Evolutionary conservation across 2,113 vertebrate genomes (phyloP).

Genomic region (Eurypyga helias): DNA sequence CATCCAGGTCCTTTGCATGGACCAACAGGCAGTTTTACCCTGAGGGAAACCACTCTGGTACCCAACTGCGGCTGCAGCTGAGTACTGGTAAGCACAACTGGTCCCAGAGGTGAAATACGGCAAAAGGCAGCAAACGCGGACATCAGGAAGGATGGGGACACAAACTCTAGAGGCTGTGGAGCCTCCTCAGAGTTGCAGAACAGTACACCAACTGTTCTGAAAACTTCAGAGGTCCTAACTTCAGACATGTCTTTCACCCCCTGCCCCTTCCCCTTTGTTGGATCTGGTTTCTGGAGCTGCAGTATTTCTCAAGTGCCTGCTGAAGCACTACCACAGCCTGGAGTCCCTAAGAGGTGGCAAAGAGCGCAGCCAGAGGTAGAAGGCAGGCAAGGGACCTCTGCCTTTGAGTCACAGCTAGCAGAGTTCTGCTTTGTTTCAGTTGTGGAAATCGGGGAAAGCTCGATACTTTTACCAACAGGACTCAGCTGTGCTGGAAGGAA

Average conservation of each 20-base stretch:
- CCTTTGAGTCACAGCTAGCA: neutral
- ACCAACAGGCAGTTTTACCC: neutral
- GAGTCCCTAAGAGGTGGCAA: neutral
- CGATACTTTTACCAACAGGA: neutral
- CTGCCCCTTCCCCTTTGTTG: neutral
- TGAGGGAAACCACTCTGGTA: neutral
- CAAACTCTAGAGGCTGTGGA: neutral
- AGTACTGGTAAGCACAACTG: neutral
- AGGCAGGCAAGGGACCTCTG: neutral
- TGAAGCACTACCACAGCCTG: neutral
- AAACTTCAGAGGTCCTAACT: neutral
- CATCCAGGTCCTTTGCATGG: neutral
- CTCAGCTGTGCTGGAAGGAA: conserved; percentile 12
- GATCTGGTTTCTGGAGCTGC: neutral
- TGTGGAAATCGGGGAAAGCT: neutral
- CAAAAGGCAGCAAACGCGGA: neutral
- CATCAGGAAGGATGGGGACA: neutral
- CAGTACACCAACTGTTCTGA: neutral
- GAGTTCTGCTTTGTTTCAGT: neutral
- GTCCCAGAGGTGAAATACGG: neutral
- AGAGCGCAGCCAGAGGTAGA: neutral
- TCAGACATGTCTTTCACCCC: neutral
- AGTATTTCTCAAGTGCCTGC: neutral
- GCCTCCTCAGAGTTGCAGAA: neutral
- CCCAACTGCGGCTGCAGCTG: neutral